Conservation (phyloP, 1,140 invertebrate species). For the Charaxes varanes region DNA sequence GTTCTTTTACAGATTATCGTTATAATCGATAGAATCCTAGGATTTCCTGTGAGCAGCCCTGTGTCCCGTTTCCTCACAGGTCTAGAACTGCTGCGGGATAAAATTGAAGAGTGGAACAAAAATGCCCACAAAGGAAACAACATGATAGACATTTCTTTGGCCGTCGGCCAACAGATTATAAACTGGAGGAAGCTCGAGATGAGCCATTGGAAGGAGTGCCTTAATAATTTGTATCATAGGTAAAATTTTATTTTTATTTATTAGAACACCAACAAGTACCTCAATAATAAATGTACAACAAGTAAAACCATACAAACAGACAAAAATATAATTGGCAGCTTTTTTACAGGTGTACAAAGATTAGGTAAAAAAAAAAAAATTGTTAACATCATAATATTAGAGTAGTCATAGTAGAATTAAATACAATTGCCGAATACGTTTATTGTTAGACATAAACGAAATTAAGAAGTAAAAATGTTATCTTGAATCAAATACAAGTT, state of each 20-base stretch:
- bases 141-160: slow-evolving; percentile 80
- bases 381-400: no score
- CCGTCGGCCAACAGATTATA: slow-evolving; percentile 88
- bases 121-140: slow-evolving; percentile 92
- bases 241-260: slow-evolving; percentile 22
- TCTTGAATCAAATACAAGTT: no score
- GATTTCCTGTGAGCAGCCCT: slow-evolving; percentile 86
- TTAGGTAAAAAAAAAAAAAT: no score
- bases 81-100: slow-evolving; percentile 89
- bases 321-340: no score
- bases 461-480: no score
- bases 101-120: slow-evolving; percentile 93
- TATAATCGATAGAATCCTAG: slow-evolving; percentile 84
- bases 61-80: slow-evolving; percentile 92
- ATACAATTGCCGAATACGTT: no score
- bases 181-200: slow-evolving; percentile 95
- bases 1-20: slow-evolving; percentile 74
- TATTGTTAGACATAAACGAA: no score
- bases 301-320: no score
- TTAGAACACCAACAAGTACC: background rate
- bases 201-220: slow-evolving; percentile 86
- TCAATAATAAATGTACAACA: no score
- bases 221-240: slow-evolving; percentile 78
- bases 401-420: no score
- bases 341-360: no score